A percentile compares a stretch with the other conserved stretches of the same genome.
Evolutionary conservation across 2,113 vertebrate genomes (phyloP).

Genomic region (Festucalex cinctus): DNA sequence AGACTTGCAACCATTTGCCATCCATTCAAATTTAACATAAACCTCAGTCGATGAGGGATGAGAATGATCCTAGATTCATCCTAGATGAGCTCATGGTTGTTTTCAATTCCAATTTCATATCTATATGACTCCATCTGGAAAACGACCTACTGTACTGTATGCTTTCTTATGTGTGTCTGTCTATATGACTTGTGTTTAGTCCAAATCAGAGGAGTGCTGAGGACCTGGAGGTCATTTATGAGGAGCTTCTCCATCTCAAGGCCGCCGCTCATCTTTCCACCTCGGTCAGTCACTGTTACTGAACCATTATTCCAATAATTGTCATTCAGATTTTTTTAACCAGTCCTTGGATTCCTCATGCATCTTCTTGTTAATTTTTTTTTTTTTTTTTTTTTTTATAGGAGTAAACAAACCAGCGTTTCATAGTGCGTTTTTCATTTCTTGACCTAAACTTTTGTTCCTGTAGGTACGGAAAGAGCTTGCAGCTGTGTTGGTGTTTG

Average conservation of each 20-base stretch:
- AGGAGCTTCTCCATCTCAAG: slow-evolving; percentile 92
- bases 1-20: background rate
- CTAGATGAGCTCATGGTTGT: too few species aligned
- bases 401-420: background rate
- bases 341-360: too few species aligned
- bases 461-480: slow-evolving; percentile 88
- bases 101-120: background rate
- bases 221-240: slow-evolving; percentile 92
- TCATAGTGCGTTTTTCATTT: background rate
- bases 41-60: background rate
- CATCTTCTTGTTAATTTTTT: too few species aligned
- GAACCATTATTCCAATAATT: background rate
- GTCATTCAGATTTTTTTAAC: background rate
- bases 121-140: too few species aligned
- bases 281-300: slow-evolving; percentile 71
- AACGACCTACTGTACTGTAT: background rate
- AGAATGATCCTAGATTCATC: background rate
- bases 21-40: background rate
- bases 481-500: slow-evolving; percentile 88
- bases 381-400: too few species aligned
- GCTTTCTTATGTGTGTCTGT: background rate
- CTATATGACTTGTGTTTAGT: slow-evolving; percentile 52
- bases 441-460: background rate
- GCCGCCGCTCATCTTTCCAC: slow-evolving; percentile 90
- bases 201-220: slow-evolving; percentile 86